Evolutionary conservation across 2,888 invertebrate genomes (phyloP).

Genomic region (Pedicia rivosa): DNA sequence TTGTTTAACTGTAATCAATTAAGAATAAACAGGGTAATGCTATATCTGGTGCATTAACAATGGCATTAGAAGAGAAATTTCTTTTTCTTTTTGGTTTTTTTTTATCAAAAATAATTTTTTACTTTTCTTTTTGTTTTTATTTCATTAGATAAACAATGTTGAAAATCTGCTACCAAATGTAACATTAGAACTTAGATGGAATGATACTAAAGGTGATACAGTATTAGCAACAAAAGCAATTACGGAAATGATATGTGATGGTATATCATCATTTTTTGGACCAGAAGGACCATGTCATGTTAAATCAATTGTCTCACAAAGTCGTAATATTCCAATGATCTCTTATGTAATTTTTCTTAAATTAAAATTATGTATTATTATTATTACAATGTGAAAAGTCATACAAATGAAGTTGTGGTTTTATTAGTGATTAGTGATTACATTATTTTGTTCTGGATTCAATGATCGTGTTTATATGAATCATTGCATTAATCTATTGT

Average conservation of each 20-base stretch:
- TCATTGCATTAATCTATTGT: too few species aligned
- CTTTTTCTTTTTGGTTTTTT: too few species aligned
- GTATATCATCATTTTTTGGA: conserved; percentile 85
- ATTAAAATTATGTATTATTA: too few species aligned
- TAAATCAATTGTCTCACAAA: conserved; percentile 88
- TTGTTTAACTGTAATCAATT: conserved; percentile 68
- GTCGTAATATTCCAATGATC: conserved; percentile 91
- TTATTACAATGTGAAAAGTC: too few species aligned
- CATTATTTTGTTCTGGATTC: too few species aligned
- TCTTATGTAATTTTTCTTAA: conserved; percentile 95
- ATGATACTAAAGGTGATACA: conserved; percentile 74
- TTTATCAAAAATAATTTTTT: conserved; percentile 4
- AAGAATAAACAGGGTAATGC: conserved; percentile 70
- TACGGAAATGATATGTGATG: conserved; percentile 81
- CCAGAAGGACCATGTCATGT: conserved; percentile 88
- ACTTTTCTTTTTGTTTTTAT: conserved; percentile 18
- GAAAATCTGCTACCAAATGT: conserved; percentile 56
- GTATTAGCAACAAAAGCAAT: conserved; percentile 66
- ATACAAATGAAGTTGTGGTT: too few species aligned
- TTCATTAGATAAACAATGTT: conserved; percentile 65
- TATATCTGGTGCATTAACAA: conserved; percentile 79
- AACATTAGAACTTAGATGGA: conserved; percentile 54
- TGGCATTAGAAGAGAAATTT: conserved; percentile 75
- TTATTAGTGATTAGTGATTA: too few species aligned
- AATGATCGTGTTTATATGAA: too few species aligned